Percentiles rank a stretch among this genome's conserved stretches.
Evolutionary conservation across 2,113 vertebrate species (phyloP).

Genomic region (Gymnorhina tibicen): DNA sequence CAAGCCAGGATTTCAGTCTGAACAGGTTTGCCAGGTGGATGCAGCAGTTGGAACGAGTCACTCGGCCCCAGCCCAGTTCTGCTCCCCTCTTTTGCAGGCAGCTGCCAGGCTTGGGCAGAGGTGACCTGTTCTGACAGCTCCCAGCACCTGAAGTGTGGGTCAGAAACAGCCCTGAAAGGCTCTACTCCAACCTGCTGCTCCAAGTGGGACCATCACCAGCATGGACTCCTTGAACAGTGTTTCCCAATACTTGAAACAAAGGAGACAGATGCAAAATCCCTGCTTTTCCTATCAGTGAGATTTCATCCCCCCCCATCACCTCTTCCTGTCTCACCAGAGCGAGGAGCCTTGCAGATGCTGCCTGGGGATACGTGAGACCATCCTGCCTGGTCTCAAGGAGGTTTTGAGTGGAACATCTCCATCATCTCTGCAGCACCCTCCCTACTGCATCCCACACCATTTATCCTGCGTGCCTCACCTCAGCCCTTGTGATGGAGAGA

Average conservation of each 20-base stretch:
- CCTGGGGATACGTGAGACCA: fast-evolving
- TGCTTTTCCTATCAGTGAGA: neutral
- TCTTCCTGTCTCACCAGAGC: neutral
- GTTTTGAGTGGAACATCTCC: neutral
- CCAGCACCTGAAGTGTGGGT: neutral
- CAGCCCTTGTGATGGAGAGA: neutral
- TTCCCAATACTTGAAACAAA: neutral
- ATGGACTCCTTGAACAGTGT: fast-evolving
- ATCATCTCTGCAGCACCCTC: neutral
- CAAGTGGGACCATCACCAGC: neutral
- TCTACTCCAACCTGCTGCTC: neutral
- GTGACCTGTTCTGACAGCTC: neutral
- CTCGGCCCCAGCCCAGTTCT: neutral
- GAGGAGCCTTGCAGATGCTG: neutral
- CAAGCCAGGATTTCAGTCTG: neutral
- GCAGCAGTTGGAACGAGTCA: neutral
- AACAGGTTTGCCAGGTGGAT: neutral
- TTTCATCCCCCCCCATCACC: neutral
- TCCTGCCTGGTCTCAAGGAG: neutral
- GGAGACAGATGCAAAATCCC: neutral
- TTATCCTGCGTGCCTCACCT: neutral
- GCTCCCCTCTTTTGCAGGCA: neutral
- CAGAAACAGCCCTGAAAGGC: neutral
- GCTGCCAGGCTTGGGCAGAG: neutral
- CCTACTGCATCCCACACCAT: neutral